Conservation (phyloP, 2,113 vertebrate species). For the Morone saxatilis region DNA sequence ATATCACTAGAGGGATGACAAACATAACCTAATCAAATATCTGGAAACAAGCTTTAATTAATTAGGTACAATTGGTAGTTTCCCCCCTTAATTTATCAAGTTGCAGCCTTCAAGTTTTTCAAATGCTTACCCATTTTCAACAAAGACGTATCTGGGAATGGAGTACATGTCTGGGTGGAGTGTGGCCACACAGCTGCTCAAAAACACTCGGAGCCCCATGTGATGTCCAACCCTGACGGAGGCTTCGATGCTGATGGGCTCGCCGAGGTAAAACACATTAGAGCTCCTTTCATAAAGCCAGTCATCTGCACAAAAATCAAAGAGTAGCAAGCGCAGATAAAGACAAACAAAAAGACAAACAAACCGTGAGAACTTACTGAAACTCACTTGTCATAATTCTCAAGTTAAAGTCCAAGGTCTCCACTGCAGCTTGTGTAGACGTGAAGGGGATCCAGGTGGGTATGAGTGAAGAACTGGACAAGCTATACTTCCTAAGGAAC, state of each 20-base stretch:
- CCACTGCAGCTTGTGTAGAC: conserved; percentile 59
- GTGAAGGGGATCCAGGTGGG: conserved; percentile 79
- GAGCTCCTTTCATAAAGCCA: conserved; percentile 65
- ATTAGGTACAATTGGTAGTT: too few relatives aligned
- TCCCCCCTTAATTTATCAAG: neutral
- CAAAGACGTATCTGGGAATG: conserved; percentile 73
- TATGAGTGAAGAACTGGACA: conserved; percentile 67
- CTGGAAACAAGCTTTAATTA: too few relatives aligned
- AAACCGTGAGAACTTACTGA: accelerated
- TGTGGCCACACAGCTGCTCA: conserved; percentile 79
- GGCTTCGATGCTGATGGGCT: conserved; percentile 76
- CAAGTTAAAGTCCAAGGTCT: conserved; percentile 67
- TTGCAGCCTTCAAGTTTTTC: neutral
- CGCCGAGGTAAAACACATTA: conserved; percentile 66
- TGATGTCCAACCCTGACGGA: conserved; percentile 70
- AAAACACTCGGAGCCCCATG: conserved; percentile 72
- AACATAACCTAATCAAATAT: too few relatives aligned
- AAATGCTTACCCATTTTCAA: conserved; percentile 75
- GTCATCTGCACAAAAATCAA: conserved; percentile 61
- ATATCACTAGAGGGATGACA: too few relatives aligned
- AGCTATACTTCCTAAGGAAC: conserved; percentile 71
- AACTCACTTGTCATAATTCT: conserved; percentile 75
- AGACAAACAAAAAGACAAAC: neutral
- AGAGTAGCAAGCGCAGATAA: accelerated
- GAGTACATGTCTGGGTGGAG: conserved; percentile 61